Percentiles rank a stretch among this genome's conserved stretches.
These are phyloP conservation scores for Nipponia nippon DNA, from an alignment of 2,113 vertebrate species.

Conservation along the genomic window DNA sequence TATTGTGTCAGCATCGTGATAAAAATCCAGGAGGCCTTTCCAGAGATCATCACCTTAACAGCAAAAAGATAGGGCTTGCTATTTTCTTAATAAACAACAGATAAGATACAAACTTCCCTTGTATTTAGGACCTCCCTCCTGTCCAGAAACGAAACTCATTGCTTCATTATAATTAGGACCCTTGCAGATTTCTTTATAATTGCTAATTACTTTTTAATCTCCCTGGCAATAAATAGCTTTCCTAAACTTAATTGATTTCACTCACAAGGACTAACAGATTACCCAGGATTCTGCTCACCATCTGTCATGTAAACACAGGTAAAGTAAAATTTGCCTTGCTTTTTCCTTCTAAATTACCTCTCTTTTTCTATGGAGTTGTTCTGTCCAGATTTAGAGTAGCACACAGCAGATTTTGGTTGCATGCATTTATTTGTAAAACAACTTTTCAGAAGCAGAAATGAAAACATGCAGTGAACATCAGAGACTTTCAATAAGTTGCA, in stretches of 20 bases:
- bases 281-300: slow-evolving; percentile 51
- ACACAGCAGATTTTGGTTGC: neutral
- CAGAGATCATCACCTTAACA: neutral
- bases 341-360: neutral
- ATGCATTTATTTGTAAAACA: neutral
- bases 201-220: slow-evolving; percentile 72
- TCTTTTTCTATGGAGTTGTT: neutral
- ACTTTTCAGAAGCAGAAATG: neutral
- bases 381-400: neutral
- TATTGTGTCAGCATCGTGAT: neutral
- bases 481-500: neutral
- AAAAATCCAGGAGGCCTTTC: neutral
- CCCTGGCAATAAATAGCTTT: slow-evolving; percentile 67
- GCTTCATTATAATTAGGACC: slow-evolving; percentile 27
- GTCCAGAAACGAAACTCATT: slow-evolving; percentile 40
- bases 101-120: neutral
- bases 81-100: slow-evolving; percentile 19
- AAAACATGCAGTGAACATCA: neutral
- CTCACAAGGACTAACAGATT: slow-evolving; percentile 52
- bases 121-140: neutral
- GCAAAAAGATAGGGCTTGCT: neutral
- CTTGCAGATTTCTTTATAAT: slow-evolving; percentile 62
- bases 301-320: slow-evolving; percentile 46
- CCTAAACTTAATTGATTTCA: slow-evolving; percentile 69
- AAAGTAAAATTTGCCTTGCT: neutral